A percentile compares a stretch with the other conserved stretches of the same genome.
These are phyloP conservation scores for Coenonympha glycerion DNA, from an alignment of 2,888 invertebrate species.

Conservation along the genomic window DNA sequence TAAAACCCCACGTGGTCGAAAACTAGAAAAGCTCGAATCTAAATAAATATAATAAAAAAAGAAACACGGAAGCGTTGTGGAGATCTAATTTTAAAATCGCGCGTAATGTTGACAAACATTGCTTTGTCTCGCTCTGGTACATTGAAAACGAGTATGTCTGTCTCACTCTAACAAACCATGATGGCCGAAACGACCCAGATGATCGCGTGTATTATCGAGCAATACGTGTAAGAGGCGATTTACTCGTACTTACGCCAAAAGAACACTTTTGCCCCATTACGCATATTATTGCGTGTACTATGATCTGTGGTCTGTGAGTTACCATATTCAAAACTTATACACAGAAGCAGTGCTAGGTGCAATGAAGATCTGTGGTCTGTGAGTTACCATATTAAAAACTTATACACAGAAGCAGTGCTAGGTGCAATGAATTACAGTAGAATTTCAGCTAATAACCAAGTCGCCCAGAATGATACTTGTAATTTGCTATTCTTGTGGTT, in stretches of 20 bases:
- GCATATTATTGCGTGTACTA: not conserved
- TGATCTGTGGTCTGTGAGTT: too few relatives aligned
- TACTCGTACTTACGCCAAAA: not conserved
- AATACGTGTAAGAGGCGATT: not conserved
- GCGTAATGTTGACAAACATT: constrained; percentile 59
- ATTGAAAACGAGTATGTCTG: constrained; percentile 4
- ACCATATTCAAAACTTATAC: too few relatives aligned
- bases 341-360: too few relatives aligned
- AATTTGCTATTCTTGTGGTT: too few relatives aligned
- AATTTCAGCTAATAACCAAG: too few relatives aligned
- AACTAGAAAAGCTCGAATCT: constrained; percentile 25
- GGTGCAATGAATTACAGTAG: too few relatives aligned
- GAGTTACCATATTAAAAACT: too few relatives aligned
- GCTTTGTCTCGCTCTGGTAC: constrained; percentile 35
- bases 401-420: too few relatives aligned
- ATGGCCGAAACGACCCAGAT: constrained; percentile 27
- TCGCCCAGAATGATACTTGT: too few relatives aligned
- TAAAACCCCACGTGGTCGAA: too few relatives aligned
- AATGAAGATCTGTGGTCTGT: too few relatives aligned
- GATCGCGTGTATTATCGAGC: constrained; percentile 16
- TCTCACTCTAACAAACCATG: constrained; percentile 28
- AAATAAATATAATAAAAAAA: constrained; percentile 26
- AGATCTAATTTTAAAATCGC: constrained; percentile 50
- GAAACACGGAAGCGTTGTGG: constrained; percentile 33
- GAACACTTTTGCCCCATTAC: too few relatives aligned